Evolutionary conservation across 2,797 vertebrate species (phyloP).

Genomic region (Melanogrammus aeglefinus): DNA sequence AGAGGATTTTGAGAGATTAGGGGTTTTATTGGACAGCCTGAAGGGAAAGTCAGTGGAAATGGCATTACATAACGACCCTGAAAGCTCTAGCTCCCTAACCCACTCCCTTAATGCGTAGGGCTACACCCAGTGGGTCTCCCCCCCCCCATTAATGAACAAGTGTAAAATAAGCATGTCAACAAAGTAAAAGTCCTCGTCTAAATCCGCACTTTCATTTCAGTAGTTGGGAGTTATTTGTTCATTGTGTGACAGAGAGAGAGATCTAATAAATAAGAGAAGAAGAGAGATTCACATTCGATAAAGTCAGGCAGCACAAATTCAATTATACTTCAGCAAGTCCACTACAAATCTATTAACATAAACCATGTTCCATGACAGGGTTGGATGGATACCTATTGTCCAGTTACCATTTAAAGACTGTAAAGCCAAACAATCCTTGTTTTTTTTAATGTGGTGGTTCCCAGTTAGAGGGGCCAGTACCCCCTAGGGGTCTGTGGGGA

Average conservation of each 20-base stretch:
- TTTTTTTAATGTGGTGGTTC: not conserved
- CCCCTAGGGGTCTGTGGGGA: not conserved
- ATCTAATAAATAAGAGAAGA: not conserved
- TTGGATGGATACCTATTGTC: not conserved
- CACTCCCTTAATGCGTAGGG: no score
- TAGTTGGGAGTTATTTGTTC: no score
- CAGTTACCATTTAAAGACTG: no score
- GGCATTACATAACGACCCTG: not conserved
- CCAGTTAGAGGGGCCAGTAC: not conserved
- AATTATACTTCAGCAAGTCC: no score
- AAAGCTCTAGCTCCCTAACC: no score
- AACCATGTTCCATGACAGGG: not conserved
- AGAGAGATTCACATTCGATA: not conserved
- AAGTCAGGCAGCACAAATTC: not conserved
- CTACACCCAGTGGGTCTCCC: no score
- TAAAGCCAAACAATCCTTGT: no score
- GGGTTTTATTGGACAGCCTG: not conserved
- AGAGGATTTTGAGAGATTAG: slow-evolving; percentile 5
- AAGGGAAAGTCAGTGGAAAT: not conserved
- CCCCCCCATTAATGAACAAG: no score
- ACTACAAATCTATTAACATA: not conserved
- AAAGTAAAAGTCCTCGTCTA: no score
- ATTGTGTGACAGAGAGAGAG: no score
- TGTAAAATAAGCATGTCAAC: no score
- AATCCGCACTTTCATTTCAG: no score